phyloP scores from a whole-genome alignment of 2,888 invertebrate genomes.

The Caenorhabditis virilis region DNA sequence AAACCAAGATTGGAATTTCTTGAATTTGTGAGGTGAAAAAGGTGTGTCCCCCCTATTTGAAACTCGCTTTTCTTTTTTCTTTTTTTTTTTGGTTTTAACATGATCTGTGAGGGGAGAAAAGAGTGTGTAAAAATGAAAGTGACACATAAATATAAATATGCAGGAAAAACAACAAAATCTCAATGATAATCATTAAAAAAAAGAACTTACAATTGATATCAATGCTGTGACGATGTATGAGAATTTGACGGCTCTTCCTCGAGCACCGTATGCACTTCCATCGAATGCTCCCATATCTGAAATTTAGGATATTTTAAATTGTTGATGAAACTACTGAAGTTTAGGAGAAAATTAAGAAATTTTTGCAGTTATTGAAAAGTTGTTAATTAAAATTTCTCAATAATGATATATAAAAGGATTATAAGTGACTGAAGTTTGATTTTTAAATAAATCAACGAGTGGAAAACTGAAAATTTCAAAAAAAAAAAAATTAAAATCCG shows the following conservation, averaged over 20 bases:
- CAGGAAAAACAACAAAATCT: not conserved
- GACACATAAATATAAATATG: not conserved
- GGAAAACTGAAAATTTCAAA: no score
- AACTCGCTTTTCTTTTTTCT: not conserved
- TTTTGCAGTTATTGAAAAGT: no score
- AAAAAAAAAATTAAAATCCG: no score
- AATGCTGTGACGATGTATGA: slow-evolving; percentile 26
- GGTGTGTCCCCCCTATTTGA: not conserved
- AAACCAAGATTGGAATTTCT: not conserved
- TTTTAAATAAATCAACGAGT: no score
- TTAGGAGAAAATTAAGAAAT: no score
- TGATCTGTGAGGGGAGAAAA: no score
- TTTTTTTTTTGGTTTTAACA: not conserved
- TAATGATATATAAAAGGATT: no score
- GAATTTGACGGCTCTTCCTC: slow-evolving; percentile 18
- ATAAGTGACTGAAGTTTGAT: no score
- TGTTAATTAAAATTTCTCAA: no score
- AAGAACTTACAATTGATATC: slow-evolving; percentile 29
- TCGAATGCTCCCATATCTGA: slow-evolving; percentile 29
- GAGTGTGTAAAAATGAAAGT: no score
- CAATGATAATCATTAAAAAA: not conserved
- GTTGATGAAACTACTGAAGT: no score
- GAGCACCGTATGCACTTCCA: slow-evolving; percentile 31
- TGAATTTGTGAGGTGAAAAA: not conserved
- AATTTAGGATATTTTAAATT: no score